Conservation (phyloP, 2,113 vertebrate genomes). For the Verasper variegatus region DNA sequence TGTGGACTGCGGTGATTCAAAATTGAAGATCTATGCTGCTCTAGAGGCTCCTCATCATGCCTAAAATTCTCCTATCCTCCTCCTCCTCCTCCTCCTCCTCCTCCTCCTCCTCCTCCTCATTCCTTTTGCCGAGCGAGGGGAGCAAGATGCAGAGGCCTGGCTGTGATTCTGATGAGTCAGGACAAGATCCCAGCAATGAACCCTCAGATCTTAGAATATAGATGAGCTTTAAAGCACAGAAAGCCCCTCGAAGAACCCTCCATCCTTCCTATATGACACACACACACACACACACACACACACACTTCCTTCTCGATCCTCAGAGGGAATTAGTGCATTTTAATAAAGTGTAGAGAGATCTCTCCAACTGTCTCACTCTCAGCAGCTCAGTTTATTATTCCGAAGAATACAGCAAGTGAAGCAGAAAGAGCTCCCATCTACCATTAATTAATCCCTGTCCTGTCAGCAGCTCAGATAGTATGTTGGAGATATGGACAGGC, state of each 20-base stretch:
- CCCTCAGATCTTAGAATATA: slow-evolving; percentile 67
- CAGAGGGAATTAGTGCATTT: slow-evolving; percentile 48
- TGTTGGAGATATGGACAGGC: slow-evolving; percentile 53
- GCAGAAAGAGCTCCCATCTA: slow-evolving; percentile 56
- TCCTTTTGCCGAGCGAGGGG: neutral
- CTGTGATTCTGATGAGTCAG: slow-evolving; percentile 76
- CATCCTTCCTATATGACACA: slow-evolving; percentile 15
- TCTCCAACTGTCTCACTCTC: slow-evolving; percentile 16
- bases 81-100: slow-evolving; percentile 2
- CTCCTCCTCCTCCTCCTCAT: slow-evolving; percentile 8
- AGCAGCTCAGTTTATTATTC: slow-evolving; percentile 5
- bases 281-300: neutral
- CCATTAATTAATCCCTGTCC: slow-evolving; percentile 68
- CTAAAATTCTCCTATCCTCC: neutral
- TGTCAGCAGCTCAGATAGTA: slow-evolving; percentile 46
- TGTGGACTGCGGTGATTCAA: slow-evolving; percentile 27
- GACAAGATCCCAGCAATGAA: slow-evolving; percentile 39
- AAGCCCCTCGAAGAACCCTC: slow-evolving; percentile 10
- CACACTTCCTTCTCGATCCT: slow-evolving; percentile 23
- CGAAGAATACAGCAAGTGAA: slow-evolving; percentile 59
- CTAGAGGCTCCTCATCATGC: slow-evolving; percentile 28
- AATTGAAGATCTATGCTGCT: slow-evolving; percentile 65
- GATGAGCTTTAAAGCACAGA: slow-evolving; percentile 59
- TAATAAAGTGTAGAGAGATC: slow-evolving; percentile 21
- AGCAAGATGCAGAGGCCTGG: slow-evolving; percentile 40